These are phyloP conservation scores for Hydroisotoma schaefferi DNA, from an alignment of 2,888 invertebrate species.

Conservation along the genomic window DNA sequence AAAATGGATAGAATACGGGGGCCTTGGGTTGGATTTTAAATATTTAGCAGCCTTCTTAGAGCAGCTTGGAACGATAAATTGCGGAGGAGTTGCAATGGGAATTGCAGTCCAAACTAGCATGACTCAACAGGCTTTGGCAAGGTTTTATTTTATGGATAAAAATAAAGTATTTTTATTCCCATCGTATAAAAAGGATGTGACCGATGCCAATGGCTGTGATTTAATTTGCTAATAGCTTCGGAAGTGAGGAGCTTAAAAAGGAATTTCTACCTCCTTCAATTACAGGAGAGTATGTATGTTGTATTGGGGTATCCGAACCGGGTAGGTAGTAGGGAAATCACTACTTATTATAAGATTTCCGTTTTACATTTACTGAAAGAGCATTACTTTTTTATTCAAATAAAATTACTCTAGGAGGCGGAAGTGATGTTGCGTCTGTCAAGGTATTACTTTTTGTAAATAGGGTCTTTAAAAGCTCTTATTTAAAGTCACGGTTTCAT, in stretches of 20 bases:
- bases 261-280: constrained; percentile 56
- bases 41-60: constrained; percentile 58
- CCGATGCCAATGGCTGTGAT: background rate
- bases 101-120: constrained; percentile 52
- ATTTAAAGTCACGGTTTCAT: background rate
- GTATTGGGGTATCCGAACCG: constrained; percentile 56
- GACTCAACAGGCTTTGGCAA: constrained; percentile 28
- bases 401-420: constrained; percentile 50
- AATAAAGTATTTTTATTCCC: background rate
- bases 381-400: background rate
- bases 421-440: constrained; percentile 57
- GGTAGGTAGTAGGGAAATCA: background rate
- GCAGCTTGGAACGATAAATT: constrained; percentile 56
- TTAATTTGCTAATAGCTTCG: constrained; percentile 49
- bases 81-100: constrained; percentile 57
- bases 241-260: constrained; percentile 55
- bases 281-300: constrained; percentile 55
- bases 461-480: constrained; percentile 5
- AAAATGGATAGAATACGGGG: constrained; percentile 18
- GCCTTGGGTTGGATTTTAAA: constrained; percentile 57
- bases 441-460: too few relatives aligned
- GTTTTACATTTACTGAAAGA: background rate
- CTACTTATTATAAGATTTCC: background rate
- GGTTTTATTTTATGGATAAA: constrained; percentile 4
- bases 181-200: too few relatives aligned